These are phyloP conservation scores for Antrozous pallidus DNA, from an alignment of 2,797 vertebrate genomes.

Conservation along the genomic window DNA sequence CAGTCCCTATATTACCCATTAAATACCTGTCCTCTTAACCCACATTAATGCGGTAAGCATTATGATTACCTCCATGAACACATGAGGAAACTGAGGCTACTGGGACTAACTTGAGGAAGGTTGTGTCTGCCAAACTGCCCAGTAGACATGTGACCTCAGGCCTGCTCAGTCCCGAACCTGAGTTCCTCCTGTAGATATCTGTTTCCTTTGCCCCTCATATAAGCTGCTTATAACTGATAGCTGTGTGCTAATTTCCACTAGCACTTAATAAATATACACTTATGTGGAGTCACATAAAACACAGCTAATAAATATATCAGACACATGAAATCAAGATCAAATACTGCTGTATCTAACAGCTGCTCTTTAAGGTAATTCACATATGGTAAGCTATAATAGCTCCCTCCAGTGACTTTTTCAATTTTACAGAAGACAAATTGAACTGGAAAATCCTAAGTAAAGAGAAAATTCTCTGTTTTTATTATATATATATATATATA, in stretches of 20 bases:
- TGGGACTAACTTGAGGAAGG: neutral
- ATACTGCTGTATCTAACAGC: neutral
- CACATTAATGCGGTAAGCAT: neutral
- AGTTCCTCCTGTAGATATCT: neutral
- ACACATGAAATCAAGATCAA: neutral
- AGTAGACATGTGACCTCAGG: neutral
- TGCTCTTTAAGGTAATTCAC: neutral
- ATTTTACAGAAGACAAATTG: neutral
- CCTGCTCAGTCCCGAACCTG: neutral
- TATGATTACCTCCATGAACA: neutral
- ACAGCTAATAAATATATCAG: neutral
- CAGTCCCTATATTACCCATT: too few species aligned
- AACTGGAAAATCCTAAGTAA: neutral
- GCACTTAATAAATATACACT: neutral
- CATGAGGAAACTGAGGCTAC: neutral
- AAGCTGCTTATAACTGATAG: neutral
- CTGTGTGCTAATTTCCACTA: neutral
- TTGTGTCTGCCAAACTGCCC: neutral
- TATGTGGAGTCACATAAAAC: neutral
- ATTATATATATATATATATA: too few species aligned
- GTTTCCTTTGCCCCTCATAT: neutral
- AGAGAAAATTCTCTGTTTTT: neutral
- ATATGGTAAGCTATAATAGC: neutral
- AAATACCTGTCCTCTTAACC: neutral
- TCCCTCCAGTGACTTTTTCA: neutral